Base-by-base conservation (phyloP, 2,797 vertebrate species). In the Pyrocephalus nanus region DNA sequence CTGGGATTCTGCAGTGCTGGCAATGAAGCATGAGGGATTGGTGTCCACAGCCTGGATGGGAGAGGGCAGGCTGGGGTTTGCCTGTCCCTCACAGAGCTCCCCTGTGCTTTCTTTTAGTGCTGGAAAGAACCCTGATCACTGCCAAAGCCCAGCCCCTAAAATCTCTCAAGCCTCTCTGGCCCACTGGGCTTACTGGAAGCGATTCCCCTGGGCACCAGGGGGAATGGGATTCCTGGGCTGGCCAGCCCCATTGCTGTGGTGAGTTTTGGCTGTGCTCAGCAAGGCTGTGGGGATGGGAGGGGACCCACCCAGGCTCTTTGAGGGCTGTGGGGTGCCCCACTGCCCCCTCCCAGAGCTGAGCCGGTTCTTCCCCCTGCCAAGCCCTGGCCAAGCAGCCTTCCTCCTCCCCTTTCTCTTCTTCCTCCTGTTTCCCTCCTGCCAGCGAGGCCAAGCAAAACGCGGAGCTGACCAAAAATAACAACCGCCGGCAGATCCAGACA, bases 381-480 rank as follows among this genome's bases (percentile, higher is more conserved):
- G 27, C 61, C 12, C 10, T 40, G 26, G 1, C 72, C 76, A n/a
- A 47, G 61, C 38, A 57, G 32, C 79, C 73, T 95, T 96, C 85
- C 70, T 90, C 69, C 55, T 88, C 69, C 51, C 60, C 29, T 88
- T 91, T 91, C 87, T 91, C 80, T 54, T 96, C 93, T 92, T 95
- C 81, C 60, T 94, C 69, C 62, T 12, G 2, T 57, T 93, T 92
- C 67, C 85, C 92, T 86, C 57, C 92, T 73, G 70, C 88, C 48
- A 30, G 85, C 0, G 1, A 66, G 86, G 91, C 92, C 95, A 96
- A 96, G 86, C 61, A 90, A 93, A 96, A 94, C 8, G 45, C 0
- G 1, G 53, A 18, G 73, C 94, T 91, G 91, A 92, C 90, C 94
- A 96, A 93, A 93, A 96, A 95, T 96, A 94, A 95, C 95, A 94